Evolutionary conservation across 1,140 invertebrate genomes (phyloP).

Genomic region (Lepidostoma basale): DNA sequence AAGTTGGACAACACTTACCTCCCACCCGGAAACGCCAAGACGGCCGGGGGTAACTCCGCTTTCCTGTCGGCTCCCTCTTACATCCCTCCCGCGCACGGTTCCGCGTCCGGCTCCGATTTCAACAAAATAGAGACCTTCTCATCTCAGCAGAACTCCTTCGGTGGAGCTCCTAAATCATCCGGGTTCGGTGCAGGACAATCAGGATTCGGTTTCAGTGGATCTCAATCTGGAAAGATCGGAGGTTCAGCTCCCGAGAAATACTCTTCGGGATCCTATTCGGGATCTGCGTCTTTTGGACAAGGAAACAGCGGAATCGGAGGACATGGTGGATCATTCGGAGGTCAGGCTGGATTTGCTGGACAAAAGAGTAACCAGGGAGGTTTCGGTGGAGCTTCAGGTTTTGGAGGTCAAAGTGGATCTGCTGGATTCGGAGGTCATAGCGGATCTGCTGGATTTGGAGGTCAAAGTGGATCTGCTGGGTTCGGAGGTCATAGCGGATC

Average conservation of each 20-base stretch:
- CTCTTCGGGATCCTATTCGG: neutral
- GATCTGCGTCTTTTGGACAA: neutral
- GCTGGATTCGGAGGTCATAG: neutral
- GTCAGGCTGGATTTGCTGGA: neutral
- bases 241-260: no score
- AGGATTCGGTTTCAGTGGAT: conserved; percentile 1
- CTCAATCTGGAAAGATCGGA: neutral
- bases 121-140: conserved; percentile 20
- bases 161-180: neutral
- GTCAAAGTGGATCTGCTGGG: neutral
- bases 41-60: conserved; percentile 51
- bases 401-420: neutral
- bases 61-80: conserved; percentile 39
- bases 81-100: conserved; percentile 31
- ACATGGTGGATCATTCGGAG: neutral
- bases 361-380: neutral
- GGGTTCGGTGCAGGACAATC: neutral
- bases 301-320: conserved; percentile 15
- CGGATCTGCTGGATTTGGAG: neutral
- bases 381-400: neutral
- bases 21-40: conserved; percentile 58
- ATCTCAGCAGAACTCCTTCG: conserved; percentile 2
- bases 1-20: conserved; percentile 62
- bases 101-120: conserved; percentile 23
- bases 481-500: neutral